Percentiles rank a stretch among this genome's conserved stretches.
phyloP scores from a whole-genome alignment of 2,888 invertebrate genomes.

The Neria commutata region DNA sequence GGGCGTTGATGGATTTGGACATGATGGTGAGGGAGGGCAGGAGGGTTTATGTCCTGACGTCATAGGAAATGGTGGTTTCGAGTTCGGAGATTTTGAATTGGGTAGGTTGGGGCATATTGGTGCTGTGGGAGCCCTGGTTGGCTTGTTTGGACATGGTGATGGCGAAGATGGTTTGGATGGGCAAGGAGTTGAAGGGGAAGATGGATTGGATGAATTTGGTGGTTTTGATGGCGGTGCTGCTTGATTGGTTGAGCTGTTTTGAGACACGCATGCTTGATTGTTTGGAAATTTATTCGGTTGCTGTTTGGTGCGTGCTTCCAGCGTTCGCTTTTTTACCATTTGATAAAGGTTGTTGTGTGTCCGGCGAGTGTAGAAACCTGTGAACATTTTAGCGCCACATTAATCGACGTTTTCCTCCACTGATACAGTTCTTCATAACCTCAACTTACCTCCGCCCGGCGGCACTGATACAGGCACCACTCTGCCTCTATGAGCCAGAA shows the following conservation, averaged over 20 bases:
- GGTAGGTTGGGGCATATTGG: no score
- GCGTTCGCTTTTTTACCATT: conserved; percentile 58
- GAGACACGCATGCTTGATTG: conserved; percentile 40
- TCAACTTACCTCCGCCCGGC: conserved; percentile 39
- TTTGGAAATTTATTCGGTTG: conserved; percentile 48
- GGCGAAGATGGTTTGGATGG: background rate
- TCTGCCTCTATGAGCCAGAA: conserved; percentile 39
- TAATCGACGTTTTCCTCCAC: background rate
- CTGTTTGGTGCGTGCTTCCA: conserved; percentile 54
- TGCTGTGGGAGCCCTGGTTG: no score
- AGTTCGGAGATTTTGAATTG: no score
- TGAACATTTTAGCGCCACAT: no score
- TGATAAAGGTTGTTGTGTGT: conserved; percentile 49
- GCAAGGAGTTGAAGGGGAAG: no score
- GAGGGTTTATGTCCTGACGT: background rate
- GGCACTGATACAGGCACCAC: conserved; percentile 17
- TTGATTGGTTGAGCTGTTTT: conserved; percentile 3
- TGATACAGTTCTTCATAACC: conserved; percentile 16
- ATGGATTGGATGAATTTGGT: background rate
- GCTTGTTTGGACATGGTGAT: no score
- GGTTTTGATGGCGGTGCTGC: background rate
- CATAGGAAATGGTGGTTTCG: background rate
- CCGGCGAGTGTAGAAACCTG: conserved; percentile 28
- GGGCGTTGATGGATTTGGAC: background rate
- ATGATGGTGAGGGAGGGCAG: background rate